Base-by-base conservation (phyloP, 2,797 vertebrate species). In the Perodicticus potto region DNA sequence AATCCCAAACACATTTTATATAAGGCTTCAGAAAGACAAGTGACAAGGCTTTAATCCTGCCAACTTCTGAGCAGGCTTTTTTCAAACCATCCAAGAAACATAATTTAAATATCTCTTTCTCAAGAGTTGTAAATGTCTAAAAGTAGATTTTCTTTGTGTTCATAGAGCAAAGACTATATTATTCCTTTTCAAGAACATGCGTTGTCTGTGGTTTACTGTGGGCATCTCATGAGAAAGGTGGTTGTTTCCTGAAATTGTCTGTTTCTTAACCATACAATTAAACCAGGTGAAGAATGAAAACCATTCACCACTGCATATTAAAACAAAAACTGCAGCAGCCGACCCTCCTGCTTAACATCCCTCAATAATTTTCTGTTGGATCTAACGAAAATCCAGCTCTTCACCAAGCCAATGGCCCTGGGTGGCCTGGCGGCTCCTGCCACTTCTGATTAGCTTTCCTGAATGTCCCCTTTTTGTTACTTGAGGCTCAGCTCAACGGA, bases 361-460 rank as follows among this genome's bases (percentile, higher is more conserved):
- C 2, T 2, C 1, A 5, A 0, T 5, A 3, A 20, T 22, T 76
- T 91, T 59, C 67, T 19, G 1, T 4, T 5, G 29, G 23, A 32
- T 83, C 59, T 59, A 20, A 43, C 83, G 78, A 69, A 84, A 84
- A 61, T 59, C 19, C 55, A 82, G 43, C 73, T 57, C 61, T 2
- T 81, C 13, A 1, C 37, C 17, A 55, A 87, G 40, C 6, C 17
- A 23, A 0, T 14, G 55, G 43, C 3, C 23, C 73, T 2, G 32
- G 32, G 61, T 12, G 53, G 40, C 27, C 49, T 19, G 12, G 43
- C 1, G 12, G n/a, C 5, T 34, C 7, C 72, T 49, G 20, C 5
- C 2, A 1, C 45, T 27, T 3, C 0, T 22, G 11, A 10, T 32
- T 5, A 11, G 22, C 76, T 61, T 40, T n/a, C 27, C 53, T 1